These are phyloP conservation scores for Coreoperca whiteheadi DNA, from an alignment of 2,113 vertebrate species.

Conservation along the genomic window DNA sequence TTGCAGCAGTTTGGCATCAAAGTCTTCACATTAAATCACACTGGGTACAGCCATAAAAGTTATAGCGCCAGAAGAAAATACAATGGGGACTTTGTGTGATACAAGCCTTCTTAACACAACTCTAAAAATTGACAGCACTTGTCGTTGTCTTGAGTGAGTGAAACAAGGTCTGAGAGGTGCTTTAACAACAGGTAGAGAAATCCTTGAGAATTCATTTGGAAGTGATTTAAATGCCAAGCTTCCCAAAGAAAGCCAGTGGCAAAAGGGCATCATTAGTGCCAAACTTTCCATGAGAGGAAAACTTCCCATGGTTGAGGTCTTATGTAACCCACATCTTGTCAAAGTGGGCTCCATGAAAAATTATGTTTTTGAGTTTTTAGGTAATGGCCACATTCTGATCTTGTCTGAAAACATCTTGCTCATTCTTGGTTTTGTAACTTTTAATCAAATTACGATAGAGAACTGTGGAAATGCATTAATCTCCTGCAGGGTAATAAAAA, in stretches of 20 bases:
- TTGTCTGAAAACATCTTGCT: constrained; percentile 28
- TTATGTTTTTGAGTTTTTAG: not conserved
- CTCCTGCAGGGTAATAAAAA: constrained; percentile 32
- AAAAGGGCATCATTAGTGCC: constrained; percentile 50
- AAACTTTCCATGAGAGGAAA: constrained; percentile 72
- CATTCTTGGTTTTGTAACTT: constrained; percentile 28
- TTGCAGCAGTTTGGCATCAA: not conserved
- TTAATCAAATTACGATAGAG: constrained; percentile 35
- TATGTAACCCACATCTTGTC: constrained; percentile 57
- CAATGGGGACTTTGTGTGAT: constrained; percentile 5
- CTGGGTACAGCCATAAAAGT: constrained; percentile 8
- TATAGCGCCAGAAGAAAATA: constrained; percentile 19
- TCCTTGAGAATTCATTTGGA: constrained; percentile 52
- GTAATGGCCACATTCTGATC: constrained; percentile 31
- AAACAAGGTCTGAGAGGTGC: constrained; percentile 13
- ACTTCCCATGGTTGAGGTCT: constrained; percentile 58
- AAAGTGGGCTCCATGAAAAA: constrained; percentile 33
- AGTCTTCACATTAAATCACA: constrained; percentile 8
- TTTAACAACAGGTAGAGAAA: constrained; percentile 53
- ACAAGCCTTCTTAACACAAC: not conserved
- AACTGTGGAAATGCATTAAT: constrained; percentile 25
- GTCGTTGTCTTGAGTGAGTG: constrained; percentile 19
- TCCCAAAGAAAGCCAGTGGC: constrained; percentile 48
- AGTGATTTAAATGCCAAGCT: constrained; percentile 66
- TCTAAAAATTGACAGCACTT: constrained; percentile 24